These are phyloP conservation scores for Heloderma charlesbogerti DNA, from an alignment of 2,113 vertebrate genomes.

Conservation along the genomic window DNA sequence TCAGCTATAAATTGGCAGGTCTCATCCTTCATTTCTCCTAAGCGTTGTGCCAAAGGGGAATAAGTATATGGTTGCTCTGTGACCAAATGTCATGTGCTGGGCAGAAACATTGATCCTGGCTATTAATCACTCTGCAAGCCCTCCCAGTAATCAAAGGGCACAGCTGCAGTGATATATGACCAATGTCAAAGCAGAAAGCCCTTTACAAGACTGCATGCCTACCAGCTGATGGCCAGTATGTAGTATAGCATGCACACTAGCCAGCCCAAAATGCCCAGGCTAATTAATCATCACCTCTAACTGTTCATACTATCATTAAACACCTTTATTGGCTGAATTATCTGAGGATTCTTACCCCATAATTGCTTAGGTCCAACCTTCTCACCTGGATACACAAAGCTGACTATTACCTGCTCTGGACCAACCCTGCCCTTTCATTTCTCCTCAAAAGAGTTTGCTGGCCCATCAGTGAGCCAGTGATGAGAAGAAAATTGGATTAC, in stretches of 20 bases:
- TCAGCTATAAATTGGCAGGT: constrained; percentile 91
- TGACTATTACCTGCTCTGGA: constrained; percentile 80
- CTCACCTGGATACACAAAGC: constrained; percentile 86
- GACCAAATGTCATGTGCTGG: constrained; percentile 97
- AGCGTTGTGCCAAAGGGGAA: constrained; percentile 89
- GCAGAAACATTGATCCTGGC: constrained; percentile 97
- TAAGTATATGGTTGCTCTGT: constrained; percentile 99
- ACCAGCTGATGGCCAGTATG: constrained; percentile 88
- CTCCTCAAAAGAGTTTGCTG: constrained; percentile 78
- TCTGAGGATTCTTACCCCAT: constrained; percentile 80
- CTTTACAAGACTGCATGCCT: constrained; percentile 90
- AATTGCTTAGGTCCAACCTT: constrained; percentile 84
- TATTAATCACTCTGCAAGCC: constrained; percentile 98
- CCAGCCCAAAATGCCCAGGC: constrained; percentile 83
- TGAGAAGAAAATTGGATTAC: constrained; percentile 82
- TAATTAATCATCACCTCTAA: constrained; percentile 91
- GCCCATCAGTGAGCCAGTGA: constrained; percentile 82
- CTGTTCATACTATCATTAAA: constrained; percentile 87
- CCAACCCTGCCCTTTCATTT: constrained; percentile 75
- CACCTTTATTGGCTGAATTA: constrained; percentile 89
- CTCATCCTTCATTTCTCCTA: constrained; percentile 91
- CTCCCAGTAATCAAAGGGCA: constrained; percentile 98
- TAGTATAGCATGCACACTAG: constrained; percentile 81
- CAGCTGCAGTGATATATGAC: constrained; percentile 96
- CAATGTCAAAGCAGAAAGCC: constrained; percentile 93